phyloP scores from a whole-genome alignment of 2,888 invertebrate species.

The Lycaena phlaeas region DNA sequence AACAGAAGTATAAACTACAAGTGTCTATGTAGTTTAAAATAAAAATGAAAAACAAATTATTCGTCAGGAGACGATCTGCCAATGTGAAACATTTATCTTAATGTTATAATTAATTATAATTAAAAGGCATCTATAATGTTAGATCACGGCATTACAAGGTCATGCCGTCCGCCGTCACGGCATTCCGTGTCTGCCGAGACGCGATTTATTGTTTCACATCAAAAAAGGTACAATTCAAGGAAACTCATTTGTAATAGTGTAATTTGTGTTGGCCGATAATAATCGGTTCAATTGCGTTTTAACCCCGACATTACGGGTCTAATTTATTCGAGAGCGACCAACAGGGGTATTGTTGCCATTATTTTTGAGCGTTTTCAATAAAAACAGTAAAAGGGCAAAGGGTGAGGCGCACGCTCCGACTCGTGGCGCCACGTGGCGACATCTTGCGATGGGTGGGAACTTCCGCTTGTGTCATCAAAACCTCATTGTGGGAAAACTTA shows the following conservation, averaged over 20 bases:
- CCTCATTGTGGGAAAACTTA: constrained; percentile 48
- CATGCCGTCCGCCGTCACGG: too few relatives aligned
- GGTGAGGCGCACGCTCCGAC: constrained; percentile 37
- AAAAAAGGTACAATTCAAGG: too few relatives aligned
- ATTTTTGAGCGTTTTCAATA: constrained; percentile 64
- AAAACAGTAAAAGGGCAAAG: constrained; percentile 52
- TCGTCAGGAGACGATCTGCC: too few relatives aligned
- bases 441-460: constrained; percentile 65
- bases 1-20: too few relatives aligned
- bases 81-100: too few relatives aligned
- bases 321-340: constrained; percentile 60
- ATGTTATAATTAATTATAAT: too few relatives aligned
- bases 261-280: constrained; percentile 42
- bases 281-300: constrained; percentile 64
- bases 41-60: too few relatives aligned
- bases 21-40: too few relatives aligned
- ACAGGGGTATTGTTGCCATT: constrained; percentile 55
- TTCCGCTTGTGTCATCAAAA: constrained; percentile 45
- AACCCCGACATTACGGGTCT: constrained; percentile 51
- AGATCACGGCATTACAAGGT: too few relatives aligned
- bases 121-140: too few relatives aligned
- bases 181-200: too few relatives aligned
- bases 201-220: too few relatives aligned
- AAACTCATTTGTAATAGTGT: constrained; percentile 8
- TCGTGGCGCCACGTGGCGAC: constrained; percentile 44